phyloP scores from a whole-genome alignment of 2,113 vertebrate genomes.

The Burhinus bistriatus region DNA sequence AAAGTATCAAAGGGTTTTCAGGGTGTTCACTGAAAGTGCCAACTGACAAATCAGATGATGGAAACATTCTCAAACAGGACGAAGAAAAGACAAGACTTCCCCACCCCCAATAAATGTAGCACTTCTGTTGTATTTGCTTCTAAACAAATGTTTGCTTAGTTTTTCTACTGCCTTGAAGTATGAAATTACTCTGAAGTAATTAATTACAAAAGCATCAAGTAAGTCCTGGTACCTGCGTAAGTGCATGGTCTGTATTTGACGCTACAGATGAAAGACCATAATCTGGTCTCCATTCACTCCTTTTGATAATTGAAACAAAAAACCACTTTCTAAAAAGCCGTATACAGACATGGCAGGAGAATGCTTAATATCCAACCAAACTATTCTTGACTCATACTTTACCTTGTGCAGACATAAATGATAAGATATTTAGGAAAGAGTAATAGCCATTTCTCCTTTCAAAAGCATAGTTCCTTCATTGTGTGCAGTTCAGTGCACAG shows the following conservation, averaged over 20 bases:
- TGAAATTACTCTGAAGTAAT: neutral
- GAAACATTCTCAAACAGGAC: neutral
- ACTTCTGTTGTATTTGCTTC: neutral
- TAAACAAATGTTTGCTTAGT: neutral
- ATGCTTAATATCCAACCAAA: neutral
- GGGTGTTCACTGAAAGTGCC: neutral
- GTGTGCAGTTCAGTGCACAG: conserved; percentile 9
- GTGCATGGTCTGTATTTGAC: neutral
- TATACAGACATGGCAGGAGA: neutral
- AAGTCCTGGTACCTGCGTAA: neutral
- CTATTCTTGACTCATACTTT: neutral
- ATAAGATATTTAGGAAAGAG: neutral
- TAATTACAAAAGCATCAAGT: neutral
- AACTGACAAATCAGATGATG: neutral
- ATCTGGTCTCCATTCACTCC: neutral
- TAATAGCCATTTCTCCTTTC: conserved; percentile 31
- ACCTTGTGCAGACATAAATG: neutral
- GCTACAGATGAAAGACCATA: neutral
- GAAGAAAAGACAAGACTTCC: neutral
- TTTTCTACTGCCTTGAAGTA: neutral
- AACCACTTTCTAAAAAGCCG: neutral
- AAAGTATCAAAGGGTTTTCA: neutral
- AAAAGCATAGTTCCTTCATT: conserved; percentile 7
- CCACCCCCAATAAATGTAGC: neutral
- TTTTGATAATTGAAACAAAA: neutral